These are phyloP conservation scores for Boleophthalmus pectinirostris DNA, from an alignment of 2,113 vertebrate genomes.

Conservation along the genomic window DNA sequence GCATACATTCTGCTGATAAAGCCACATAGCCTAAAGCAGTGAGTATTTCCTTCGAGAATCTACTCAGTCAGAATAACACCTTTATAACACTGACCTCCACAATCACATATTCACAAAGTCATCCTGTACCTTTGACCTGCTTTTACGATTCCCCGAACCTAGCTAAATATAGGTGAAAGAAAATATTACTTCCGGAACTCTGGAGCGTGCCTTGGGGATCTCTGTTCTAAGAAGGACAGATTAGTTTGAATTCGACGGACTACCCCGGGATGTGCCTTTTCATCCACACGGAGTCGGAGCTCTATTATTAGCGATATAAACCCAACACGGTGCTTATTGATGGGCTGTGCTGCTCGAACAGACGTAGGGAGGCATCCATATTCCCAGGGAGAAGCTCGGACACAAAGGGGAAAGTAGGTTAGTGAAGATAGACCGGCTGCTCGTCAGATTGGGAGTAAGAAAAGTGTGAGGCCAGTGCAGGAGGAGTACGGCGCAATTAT, in stretches of 20 bases:
- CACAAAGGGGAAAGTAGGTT: constrained; percentile 62
- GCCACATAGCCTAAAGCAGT: neutral
- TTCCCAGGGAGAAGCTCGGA: constrained; percentile 38
- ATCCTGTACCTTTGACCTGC: constrained; percentile 31
- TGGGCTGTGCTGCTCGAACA: constrained; percentile 37
- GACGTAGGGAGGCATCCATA: constrained; percentile 48
- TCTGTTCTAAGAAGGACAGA: constrained; percentile 32
- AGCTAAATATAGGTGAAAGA: constrained; percentile 17
- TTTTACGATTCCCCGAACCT: constrained; percentile 41
- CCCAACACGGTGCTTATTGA: constrained; percentile 52
- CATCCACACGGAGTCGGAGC: constrained; percentile 25
- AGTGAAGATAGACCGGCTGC: constrained; percentile 52
- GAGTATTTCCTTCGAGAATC: neutral
- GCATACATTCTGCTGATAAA: neutral
- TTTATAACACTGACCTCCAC: constrained; percentile 5
- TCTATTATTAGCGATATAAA: constrained; percentile 54
- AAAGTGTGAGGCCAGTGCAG: constrained; percentile 19
- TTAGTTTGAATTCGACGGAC: constrained; percentile 46
- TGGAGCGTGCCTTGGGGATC: constrained; percentile 26
- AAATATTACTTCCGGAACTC: constrained; percentile 41
- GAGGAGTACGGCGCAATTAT: constrained; percentile 5
- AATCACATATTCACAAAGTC: constrained; percentile 14
- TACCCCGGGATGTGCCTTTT: constrained; percentile 22
- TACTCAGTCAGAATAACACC: constrained; percentile 25
- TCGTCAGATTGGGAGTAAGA: constrained; percentile 51